A percentile compares a stretch with the other conserved stretches of the same genome.
phyloP scores from a whole-genome alignment of 1,140 invertebrate genomes.

The Caenorhabditis elegans region DNA sequence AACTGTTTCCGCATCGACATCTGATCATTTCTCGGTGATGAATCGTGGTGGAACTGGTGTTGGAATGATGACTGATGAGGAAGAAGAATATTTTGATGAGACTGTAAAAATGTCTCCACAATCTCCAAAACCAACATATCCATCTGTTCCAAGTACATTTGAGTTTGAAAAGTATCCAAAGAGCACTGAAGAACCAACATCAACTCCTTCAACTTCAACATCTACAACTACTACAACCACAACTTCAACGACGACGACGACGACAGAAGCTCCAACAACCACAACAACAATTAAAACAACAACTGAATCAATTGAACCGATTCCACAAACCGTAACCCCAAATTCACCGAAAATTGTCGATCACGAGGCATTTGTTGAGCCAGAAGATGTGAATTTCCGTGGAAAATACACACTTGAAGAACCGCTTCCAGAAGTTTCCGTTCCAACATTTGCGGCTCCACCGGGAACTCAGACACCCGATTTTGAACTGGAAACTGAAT shows the following conservation, averaged over 20 bases:
- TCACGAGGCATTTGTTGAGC: not conserved
- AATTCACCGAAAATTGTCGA: not conserved
- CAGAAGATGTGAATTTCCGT: not conserved
- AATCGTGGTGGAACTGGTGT: not conserved
- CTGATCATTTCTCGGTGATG: not conserved
- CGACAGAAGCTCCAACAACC: not conserved
- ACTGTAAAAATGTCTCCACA: not conserved
- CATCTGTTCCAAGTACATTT: conserved; percentile 14
- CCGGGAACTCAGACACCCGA: conserved; percentile 74
- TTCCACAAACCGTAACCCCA: not conserved
- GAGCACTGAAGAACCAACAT: not conserved
- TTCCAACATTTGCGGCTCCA: conserved; percentile 99
- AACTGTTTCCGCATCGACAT: not conserved
- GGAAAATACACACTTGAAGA: conserved; percentile 28
- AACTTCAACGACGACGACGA: not conserved
- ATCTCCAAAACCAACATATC: conserved; percentile 1
- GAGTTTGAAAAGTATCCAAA: conserved; percentile 14
- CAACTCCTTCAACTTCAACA: not conserved
- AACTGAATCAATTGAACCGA: not conserved
- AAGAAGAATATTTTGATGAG: conserved; percentile 3
- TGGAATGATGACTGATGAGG: not conserved
- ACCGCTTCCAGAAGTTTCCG: conserved; percentile 72
- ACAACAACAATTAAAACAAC: not conserved
- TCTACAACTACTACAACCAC: conserved; percentile 20
- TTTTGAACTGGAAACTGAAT: conserved; percentile 64